Percentiles rank a stretch among this genome's conserved stretches.
These are phyloP conservation scores for Caenorhabditis wallacei DNA, from an alignment of 2,888 invertebrate species.

Conservation along the genomic window DNA sequence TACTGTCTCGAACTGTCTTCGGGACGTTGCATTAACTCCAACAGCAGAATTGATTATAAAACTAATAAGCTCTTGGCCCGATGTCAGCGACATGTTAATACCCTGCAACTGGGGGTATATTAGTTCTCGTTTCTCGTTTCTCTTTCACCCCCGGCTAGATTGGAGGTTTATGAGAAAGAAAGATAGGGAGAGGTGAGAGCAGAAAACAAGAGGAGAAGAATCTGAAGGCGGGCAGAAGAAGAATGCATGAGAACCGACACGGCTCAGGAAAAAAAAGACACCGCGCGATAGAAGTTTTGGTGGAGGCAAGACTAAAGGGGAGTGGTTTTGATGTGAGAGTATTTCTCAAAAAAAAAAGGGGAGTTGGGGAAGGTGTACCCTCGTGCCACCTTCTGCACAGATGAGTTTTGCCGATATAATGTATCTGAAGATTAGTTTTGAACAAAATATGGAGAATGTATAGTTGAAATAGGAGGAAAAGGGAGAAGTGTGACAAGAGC, in stretches of 20 bases:
- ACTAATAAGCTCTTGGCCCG: conserved; percentile 18
- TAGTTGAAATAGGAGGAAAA: too few species aligned
- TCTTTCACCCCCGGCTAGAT: background rate
- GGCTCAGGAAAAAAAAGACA: background rate
- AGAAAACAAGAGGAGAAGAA: conserved; percentile 2
- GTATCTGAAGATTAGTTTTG: too few species aligned
- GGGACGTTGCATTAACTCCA: conserved; percentile 11
- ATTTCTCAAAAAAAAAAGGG: too few species aligned
- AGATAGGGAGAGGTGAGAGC: background rate
- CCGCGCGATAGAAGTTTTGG: background rate
- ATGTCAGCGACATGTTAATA: conserved; percentile 12
- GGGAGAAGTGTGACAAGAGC: too few species aligned
- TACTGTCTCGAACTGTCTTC: background rate
- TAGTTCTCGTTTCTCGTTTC: background rate
- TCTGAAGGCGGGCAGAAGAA: background rate
- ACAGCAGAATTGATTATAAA: conserved; percentile 18
- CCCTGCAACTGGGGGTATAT: conserved; percentile 1
- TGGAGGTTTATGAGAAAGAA: conserved; percentile 25
- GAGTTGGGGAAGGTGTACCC: too few species aligned
- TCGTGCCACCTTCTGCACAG: too few species aligned
- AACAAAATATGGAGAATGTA: too few species aligned
- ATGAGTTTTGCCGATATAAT: too few species aligned
- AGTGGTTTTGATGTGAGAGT: background rate
- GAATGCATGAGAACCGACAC: conserved; percentile 3
- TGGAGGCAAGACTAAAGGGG: background rate